These are phyloP conservation scores for Cygnus buccinator DNA, from an alignment of 2,113 vertebrate genomes.

Conservation along the genomic window DNA sequence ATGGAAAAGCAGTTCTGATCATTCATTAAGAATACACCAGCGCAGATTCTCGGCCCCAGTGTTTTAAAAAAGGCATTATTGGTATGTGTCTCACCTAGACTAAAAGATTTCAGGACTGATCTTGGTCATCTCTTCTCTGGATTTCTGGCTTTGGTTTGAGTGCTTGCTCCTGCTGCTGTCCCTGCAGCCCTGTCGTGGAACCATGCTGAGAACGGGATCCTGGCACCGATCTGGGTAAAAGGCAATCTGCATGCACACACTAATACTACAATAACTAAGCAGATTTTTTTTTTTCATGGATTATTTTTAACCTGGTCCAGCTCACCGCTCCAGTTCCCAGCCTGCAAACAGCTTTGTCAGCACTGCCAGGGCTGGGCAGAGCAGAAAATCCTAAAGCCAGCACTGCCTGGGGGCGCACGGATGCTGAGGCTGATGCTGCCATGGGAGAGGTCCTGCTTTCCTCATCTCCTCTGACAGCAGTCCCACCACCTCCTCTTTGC, in stretches of 20 bases:
- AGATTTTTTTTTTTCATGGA: not conserved
- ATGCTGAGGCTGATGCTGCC: not conserved
- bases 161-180: not conserved
- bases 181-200: accelerated
- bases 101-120: not conserved
- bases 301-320: not conserved
- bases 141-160: not conserved
- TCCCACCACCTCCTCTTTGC: not conserved
- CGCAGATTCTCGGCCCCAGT: not conserved
- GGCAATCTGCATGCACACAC: not conserved
- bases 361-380: accelerated
- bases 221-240: not conserved
- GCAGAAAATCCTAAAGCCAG: not conserved
- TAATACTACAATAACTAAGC: not conserved
- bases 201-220: not conserved
- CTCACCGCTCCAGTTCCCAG: not conserved
- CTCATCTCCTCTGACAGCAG: accelerated
- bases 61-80: not conserved
- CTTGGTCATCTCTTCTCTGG: not conserved
- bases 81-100: not conserved
- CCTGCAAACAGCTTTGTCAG: not conserved
- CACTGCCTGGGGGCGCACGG: accelerated
- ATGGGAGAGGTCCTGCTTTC: not conserved
- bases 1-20: conserved; percentile 31
- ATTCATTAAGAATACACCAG: conserved; percentile 4